Conservation (phyloP, 1,140 invertebrate species). For the Cephus cinctus region DNA sequence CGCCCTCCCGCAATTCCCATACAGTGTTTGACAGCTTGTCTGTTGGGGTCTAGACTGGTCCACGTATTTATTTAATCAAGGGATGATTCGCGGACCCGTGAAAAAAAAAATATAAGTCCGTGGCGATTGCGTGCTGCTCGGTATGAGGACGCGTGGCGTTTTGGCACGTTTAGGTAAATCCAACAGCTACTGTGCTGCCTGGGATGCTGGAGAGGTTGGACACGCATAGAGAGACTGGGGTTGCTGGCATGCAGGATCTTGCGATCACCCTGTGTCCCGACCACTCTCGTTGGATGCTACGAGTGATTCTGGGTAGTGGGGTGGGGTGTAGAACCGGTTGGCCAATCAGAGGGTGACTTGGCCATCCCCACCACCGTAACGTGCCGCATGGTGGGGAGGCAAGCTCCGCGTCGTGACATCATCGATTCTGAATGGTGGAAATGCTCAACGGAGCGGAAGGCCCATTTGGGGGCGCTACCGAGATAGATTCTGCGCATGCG, state of each 20-base stretch:
- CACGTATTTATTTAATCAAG: too few species aligned
- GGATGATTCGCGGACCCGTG: too few species aligned
- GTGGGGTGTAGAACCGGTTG: slow-evolving; percentile 18
- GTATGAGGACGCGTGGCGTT: slow-evolving; percentile 28
- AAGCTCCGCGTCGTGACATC: slow-evolving; percentile 43
- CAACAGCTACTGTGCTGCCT: too few species aligned
- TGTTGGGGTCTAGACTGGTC: too few species aligned
- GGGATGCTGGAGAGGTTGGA: too few species aligned
- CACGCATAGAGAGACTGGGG: too few species aligned
- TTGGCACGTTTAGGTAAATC: slow-evolving; percentile 25
- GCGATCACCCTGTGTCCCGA: slow-evolving; percentile 33
- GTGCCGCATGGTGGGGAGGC: slow-evolving; percentile 27
- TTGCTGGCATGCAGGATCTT: slow-evolving; percentile 31
- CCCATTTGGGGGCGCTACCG: slow-evolving; percentile 51
- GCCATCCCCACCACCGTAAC: slow-evolving; percentile 24
- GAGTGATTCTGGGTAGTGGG: slow-evolving; percentile 29
- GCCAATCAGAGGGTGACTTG: slow-evolving; percentile 27
- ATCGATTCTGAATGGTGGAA: slow-evolving; percentile 57
- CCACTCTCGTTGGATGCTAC: slow-evolving; percentile 39
- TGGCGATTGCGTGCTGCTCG: slow-evolving; percentile 31
- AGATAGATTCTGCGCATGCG: slow-evolving; percentile 25
- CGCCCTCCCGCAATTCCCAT: too few species aligned
- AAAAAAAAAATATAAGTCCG: too few species aligned
- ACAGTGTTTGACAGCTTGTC: too few species aligned
- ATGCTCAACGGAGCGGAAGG: slow-evolving; percentile 54